Conservation (phyloP, 1,140 invertebrate genomes). For the Cataglyphis hispanica region DNA sequence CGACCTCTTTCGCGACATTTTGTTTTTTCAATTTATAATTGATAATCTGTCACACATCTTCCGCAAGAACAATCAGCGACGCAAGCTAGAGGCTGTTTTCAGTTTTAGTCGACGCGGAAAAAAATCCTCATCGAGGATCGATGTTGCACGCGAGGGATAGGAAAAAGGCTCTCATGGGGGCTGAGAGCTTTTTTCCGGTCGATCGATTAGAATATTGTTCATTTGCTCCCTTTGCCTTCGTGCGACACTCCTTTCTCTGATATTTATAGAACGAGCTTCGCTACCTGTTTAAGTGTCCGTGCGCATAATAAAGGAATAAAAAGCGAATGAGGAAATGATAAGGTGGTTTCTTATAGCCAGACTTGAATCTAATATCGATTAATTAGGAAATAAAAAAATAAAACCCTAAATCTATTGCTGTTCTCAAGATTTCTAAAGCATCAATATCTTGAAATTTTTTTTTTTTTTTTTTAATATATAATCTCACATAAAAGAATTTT, state of each 20-base stretch:
- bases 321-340: slow-evolving; percentile 42
- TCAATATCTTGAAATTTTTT: not conserved
- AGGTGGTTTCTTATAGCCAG: not conserved
- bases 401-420: not conserved
- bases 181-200: not conserved
- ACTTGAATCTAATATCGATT: slow-evolving; percentile 27
- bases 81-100: slow-evolving; percentile 27
- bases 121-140: slow-evolving; percentile 18
- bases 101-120: slow-evolving; percentile 3
- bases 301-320: slow-evolving; percentile 51
- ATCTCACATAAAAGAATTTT: not conserved
- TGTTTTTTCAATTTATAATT: not conserved
- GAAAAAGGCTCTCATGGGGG: slow-evolving; percentile 13
- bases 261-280: slow-evolving; percentile 51
- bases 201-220: slow-evolving; percentile 56
- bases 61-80: not conserved
- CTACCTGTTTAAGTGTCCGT: slow-evolving; percentile 27
- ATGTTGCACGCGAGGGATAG: slow-evolving; percentile 18
- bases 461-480: not conserved
- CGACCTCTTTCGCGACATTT: not conserved
- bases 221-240: slow-evolving; percentile 35
- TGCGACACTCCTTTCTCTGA: slow-evolving; percentile 45
- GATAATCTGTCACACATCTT: not conserved
- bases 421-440: not conserved
- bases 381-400: not conserved